Percentiles rank a stretch among this genome's conserved stretches.
phyloP scores from a whole-genome alignment of 1,140 invertebrate genomes.

The Drosophila kurseongensis region DNA sequence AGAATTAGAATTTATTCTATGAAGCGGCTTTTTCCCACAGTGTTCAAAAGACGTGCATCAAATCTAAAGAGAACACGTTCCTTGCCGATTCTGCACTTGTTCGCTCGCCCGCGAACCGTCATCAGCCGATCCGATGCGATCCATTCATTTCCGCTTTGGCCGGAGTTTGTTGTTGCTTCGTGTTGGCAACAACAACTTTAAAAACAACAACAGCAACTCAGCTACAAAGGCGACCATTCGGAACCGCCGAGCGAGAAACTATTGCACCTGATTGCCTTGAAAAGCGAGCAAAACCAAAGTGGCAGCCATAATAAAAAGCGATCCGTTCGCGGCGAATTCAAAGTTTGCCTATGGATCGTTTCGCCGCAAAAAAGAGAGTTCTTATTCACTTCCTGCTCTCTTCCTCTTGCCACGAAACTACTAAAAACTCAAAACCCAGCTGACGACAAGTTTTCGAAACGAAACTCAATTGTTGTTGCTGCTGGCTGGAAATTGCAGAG shows the following conservation, averaged over 20 bases:
- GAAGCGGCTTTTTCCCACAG: neutral
- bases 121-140: slow-evolving; percentile 23
- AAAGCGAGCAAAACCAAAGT: slow-evolving; percentile 58
- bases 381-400: slow-evolving; percentile 61
- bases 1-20: neutral
- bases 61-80: slow-evolving; percentile 57
- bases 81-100: slow-evolving; percentile 60
- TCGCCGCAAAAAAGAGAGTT: slow-evolving; percentile 47
- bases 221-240: slow-evolving; percentile 62
- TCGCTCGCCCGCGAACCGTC: slow-evolving; percentile 37
- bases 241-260: slow-evolving; percentile 65
- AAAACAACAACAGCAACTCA: slow-evolving; percentile 46
- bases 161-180: slow-evolving; percentile 39
- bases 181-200: slow-evolving; percentile 28
- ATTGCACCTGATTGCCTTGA: slow-evolving; percentile 82
- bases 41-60: slow-evolving; percentile 22
- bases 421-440: slow-evolving; percentile 51
- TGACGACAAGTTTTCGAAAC: slow-evolving; percentile 76
- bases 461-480: slow-evolving; percentile 69
- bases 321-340: slow-evolving; percentile 34
- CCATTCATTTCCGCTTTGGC: slow-evolving; percentile 77
- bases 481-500: slow-evolving; percentile 73
- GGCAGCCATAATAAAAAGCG: slow-evolving; percentile 67
- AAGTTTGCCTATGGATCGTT: slow-evolving; percentile 15
- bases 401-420: slow-evolving; percentile 25